Conservation (phyloP, 1,140 invertebrate genomes). For the Cyphomyrmex costatus region DNA sequence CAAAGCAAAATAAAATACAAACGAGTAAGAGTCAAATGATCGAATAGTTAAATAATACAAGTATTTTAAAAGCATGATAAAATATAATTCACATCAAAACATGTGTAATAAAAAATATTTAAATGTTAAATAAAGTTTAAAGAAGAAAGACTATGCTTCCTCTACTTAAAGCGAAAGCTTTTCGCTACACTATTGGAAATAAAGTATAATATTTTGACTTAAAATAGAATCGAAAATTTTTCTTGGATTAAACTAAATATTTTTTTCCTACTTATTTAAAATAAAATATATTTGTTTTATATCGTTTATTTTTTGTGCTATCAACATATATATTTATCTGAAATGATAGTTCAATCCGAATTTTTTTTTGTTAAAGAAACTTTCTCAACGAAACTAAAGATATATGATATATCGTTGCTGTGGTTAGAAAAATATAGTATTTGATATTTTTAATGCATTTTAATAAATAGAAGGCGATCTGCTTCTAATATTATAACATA, state of each 20-base stretch:
- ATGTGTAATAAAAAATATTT: conserved; percentile 13
- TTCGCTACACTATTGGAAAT: neutral
- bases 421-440: neutral
- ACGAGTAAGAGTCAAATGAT: neutral
- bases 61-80: conserved; percentile 14
- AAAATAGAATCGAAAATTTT: neutral
- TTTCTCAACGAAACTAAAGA: neutral
- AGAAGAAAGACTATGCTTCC: neutral
- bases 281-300: neutral
- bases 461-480: neutral
- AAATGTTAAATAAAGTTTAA: neutral
- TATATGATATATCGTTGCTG: neutral
- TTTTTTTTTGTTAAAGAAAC: neutral
- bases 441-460: neutral
- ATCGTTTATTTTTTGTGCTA: neutral
- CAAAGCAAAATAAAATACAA: conserved; percentile 38
- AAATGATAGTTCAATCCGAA: neutral
- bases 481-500: conserved; percentile 5
- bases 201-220: conserved; percentile 4
- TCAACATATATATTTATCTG: neutral
- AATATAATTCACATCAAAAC: neutral
- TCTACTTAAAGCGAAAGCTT: neutral
- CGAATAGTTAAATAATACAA: conserved; percentile 10
- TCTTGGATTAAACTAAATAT: neutral
- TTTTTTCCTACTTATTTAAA: neutral